Conservation (phyloP, 1,140 invertebrate genomes). For the Drepana arcuata region DNA sequence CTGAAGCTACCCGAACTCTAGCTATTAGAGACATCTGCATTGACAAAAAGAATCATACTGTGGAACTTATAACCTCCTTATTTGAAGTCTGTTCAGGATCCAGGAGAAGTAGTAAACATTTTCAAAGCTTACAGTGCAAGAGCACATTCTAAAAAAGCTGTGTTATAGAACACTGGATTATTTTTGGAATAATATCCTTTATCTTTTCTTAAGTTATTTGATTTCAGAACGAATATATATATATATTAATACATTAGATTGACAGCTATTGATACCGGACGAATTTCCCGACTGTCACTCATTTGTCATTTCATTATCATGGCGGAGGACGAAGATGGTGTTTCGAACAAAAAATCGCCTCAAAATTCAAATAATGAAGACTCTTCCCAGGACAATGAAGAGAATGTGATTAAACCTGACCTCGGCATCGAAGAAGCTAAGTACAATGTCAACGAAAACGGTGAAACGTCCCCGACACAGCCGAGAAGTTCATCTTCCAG, state of each 20-base stretch:
- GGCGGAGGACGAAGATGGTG: slow-evolving; percentile 69
- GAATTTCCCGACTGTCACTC: slow-evolving; percentile 31
- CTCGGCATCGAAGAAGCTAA: slow-evolving; percentile 62
- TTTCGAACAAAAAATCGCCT: slow-evolving; percentile 64
- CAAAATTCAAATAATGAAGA: slow-evolving; percentile 57
- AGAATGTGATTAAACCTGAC: slow-evolving; percentile 52
- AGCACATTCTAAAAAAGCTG: no score
- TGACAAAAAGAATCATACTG: no score
- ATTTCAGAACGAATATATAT: slow-evolving; percentile 8
- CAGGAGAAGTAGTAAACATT: no score
- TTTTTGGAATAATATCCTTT: no score
- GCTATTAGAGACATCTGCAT: no score
- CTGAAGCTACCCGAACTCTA: no score
- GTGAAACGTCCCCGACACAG: slow-evolving; percentile 33
- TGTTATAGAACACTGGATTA: no score
- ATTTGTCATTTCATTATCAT: slow-evolving; percentile 47
- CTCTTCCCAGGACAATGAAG: slow-evolving; percentile 44
- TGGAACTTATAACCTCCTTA: no score
- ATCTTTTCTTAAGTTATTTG: no score
- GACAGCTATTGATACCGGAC: slow-evolving; percentile 7
- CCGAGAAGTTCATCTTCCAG: slow-evolving; percentile 54
- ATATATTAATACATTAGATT: no score
- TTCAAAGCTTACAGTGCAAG: no score
- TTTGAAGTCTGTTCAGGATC: no score
- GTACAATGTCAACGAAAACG: slow-evolving; percentile 55